Base-by-base conservation (phyloP, 2,797 vertebrate genomes). In the Lithobates sylvaticus region DNA sequence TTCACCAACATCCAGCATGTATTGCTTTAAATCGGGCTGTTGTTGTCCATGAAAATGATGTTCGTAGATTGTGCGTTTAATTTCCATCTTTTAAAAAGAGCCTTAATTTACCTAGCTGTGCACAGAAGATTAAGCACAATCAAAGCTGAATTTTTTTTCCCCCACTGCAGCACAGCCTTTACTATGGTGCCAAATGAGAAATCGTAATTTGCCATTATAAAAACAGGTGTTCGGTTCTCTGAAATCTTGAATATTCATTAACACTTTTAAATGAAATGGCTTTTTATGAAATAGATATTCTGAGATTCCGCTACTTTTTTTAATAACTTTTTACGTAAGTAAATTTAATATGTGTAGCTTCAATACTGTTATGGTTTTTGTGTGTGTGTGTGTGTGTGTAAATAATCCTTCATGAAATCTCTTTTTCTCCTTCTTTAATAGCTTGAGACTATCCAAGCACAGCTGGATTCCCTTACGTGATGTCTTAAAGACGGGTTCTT, bases 391-490 rank as follows among this genome's bases (percentile, higher is more conserved):
- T 86, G 78, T 92, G 29, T 29, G 93, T 92, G 88, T 92, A 91
- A 92, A 92, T 84, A 92, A 81, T 74, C 77, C 85, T 90, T 80
- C 88, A 68, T 82, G 29, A 89, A 29, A 83, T 88, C 89, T 90
- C 89, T 61, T 81, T 23, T 77, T 64, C 64, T 85, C 87, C 88
- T 91, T 76, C 89, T 88, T 90, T 89, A 93, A 89, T 92, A 97
- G 96, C 93, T 97, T 32, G 96, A 97, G 93, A 95, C 89, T 87
- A 94, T 97, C 90, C 96, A 97, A 91, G 93, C 93, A 67, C 96
- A 97, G 93, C 93, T 97, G 95, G 96, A 97, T 91, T 96, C 96
- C 76, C 96, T 97, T 88, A 95, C 92, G 0, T 97, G 94, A 97
- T 89, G 91, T 88, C 89, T 88, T 83, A 88, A 93, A 92, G 93